These are phyloP conservation scores for Scopus umbretta DNA, from an alignment of 2,113 vertebrate genomes.

Conservation along the genomic window DNA sequence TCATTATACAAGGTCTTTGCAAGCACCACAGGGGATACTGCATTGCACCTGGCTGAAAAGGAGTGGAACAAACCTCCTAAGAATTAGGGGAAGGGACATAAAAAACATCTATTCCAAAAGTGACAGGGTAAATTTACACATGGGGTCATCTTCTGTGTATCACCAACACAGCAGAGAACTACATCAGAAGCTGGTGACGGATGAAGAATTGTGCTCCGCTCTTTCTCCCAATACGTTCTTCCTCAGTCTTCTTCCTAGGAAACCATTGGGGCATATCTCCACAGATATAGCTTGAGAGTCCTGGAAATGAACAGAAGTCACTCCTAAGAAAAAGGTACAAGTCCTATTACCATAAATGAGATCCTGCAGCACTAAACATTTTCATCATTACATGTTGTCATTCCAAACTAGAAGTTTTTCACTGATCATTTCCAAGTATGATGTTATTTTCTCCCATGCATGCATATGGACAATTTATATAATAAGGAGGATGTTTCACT, in stretches of 20 bases:
- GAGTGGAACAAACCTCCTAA: neutral
- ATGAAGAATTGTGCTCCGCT: neutral
- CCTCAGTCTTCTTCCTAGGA: neutral
- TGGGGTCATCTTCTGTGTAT: neutral
- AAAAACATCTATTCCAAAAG: neutral
- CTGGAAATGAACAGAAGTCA: neutral
- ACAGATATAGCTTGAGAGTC: neutral
- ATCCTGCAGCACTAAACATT: neutral
- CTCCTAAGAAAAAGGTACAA: neutral
- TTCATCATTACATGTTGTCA: neutral
- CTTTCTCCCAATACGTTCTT: neutral
- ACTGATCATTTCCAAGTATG: neutral
- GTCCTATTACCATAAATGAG: neutral
- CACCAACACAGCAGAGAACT: neutral
- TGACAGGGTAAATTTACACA: neutral
- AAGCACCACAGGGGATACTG: neutral
- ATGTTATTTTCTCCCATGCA: neutral
- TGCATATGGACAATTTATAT: neutral
- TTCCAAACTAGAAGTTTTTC: neutral
- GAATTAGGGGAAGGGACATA: neutral
- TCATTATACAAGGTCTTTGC: neutral
- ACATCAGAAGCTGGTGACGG: neutral
- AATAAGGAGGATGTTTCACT: neutral
- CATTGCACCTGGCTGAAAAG: neutral
- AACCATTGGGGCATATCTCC: neutral